Base-by-base conservation (phyloP, 1,140 invertebrate genomes). In the Drosophila funebris region DNA sequence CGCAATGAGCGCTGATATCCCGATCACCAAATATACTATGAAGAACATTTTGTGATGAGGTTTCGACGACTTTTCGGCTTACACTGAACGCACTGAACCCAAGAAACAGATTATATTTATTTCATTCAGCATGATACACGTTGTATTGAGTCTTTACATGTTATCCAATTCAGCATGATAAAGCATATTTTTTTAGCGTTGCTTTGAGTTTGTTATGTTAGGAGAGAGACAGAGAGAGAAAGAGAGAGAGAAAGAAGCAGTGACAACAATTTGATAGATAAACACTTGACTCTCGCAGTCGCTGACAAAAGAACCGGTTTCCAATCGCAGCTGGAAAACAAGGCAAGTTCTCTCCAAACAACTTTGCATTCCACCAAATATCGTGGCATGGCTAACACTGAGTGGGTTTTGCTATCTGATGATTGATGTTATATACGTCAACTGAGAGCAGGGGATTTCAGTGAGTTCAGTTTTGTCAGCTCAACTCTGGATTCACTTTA, bases 11-110 rank as follows among this genome's bases (percentile, higher is more conserved):
- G 82, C 66, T 7, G 61, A 20, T 6, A 88, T 33, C n/a, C 54
- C 74, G 3, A 80, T 43, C 18, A 89, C 4, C 29, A 74, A 31
- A 13, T 83, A 88, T 11, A 78, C 13, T 0, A 87, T 0, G 11
- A 87, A 33, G 5, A 75, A 33, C 82, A 87, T 85, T 64, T 13
- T 75, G 11, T 0, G 20, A 3, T 37, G 52, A 20, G 31, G 7
- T 44, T 2, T 24, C 43, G 8, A 43, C 36, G 18, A 41, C 8
- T 31, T 20, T 18, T 7, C 43, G 54, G n/a, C n/a, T 24, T 3
- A 18, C 4, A 54, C 57, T 60, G 46, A 29, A 27, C 2, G 14
- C 29, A 8, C 29, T 36, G 33, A 4, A 36, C 20, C 1, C 0
- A 9, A 16, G 3, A 24, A 13, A 4, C 22, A 13, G 1, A 13